phyloP scores from a whole-genome alignment of 2,888 invertebrate genomes.

The Brachynemurus nebulosus region DNA sequence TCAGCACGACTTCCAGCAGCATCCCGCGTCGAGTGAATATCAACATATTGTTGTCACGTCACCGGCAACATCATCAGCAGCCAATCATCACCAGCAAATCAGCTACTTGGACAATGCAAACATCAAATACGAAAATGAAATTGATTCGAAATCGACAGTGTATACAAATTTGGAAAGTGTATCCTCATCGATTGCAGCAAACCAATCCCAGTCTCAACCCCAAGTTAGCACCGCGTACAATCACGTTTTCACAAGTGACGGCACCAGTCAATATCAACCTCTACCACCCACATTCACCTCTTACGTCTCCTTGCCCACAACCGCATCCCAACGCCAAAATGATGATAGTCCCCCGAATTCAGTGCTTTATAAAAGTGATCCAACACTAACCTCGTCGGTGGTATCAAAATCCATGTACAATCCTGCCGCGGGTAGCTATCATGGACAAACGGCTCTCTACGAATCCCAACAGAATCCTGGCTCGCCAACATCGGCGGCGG shows the following conservation, averaged over 20 bases:
- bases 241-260: slow-evolving; percentile 10
- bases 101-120: slow-evolving; percentile 18
- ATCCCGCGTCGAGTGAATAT: neutral
- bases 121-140: slow-evolving; percentile 13
- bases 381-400: slow-evolving; percentile 49
- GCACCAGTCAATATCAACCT: slow-evolving; percentile 9
- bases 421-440: slow-evolving; percentile 30
- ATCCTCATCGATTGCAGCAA: slow-evolving; percentile 29
- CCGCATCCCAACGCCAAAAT: slow-evolving; percentile 16
- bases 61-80: slow-evolving; percentile 28
- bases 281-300: slow-evolving; percentile 8
- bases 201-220: slow-evolving; percentile 22
- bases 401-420: slow-evolving; percentile 29
- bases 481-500: slow-evolving; percentile 35
- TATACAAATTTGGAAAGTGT: slow-evolving; percentile 53
- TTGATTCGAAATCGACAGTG: slow-evolving; percentile 27
- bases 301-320: slow-evolving; percentile 1
- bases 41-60: slow-evolving; percentile 16
- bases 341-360: slow-evolving; percentile 39
- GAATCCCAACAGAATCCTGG: slow-evolving; percentile 36
- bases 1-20: neutral
- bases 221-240: slow-evolving; percentile 4
- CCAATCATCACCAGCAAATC: slow-evolving; percentile 31
- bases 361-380: slow-evolving; percentile 48
- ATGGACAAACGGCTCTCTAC: slow-evolving; percentile 30